Evolutionary conservation across 1,140 invertebrate genomes (phyloP).

Genomic region (Muscidifurax raptorellus): DNA sequence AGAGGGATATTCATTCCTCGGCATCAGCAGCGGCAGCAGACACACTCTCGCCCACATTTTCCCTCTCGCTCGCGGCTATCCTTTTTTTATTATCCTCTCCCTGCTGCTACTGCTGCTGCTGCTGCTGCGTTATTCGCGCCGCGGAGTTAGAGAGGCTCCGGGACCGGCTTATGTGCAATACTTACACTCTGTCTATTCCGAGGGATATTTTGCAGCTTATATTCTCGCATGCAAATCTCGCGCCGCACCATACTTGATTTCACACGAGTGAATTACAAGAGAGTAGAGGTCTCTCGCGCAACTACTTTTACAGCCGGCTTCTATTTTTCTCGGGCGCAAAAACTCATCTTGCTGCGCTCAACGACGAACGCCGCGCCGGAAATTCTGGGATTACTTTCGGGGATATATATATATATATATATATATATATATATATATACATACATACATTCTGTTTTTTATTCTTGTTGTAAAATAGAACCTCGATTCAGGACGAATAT

Average conservation of each 20-base stretch:
- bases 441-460: no score
- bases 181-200: constrained; percentile 65
- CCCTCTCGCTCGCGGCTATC: constrained; percentile 43
- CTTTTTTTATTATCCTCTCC: constrained; percentile 13
- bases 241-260: constrained; percentile 69
- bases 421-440: no score
- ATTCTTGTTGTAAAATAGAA: no score
- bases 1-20: constrained; percentile 35
- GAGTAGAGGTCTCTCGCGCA: not conserved
- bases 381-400: constrained; percentile 45
- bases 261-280: constrained; percentile 64
- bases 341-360: constrained; percentile 43
- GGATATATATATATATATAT: not conserved
- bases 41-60: constrained; percentile 16
- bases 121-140: constrained; percentile 57
- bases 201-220: constrained; percentile 69
- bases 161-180: constrained; percentile 70
- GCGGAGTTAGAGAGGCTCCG: constrained; percentile 54
- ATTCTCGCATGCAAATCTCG: constrained; percentile 73
- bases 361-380: constrained; percentile 6
- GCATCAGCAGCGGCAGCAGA: constrained; percentile 52
- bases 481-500: no score
- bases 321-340: constrained; percentile 21
- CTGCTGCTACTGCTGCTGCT: not conserved
- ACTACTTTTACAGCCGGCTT: constrained; percentile 19